Evolutionary conservation across 2,888 invertebrate species (phyloP).

Genomic region (Ichneumon xanthorius): DNA sequence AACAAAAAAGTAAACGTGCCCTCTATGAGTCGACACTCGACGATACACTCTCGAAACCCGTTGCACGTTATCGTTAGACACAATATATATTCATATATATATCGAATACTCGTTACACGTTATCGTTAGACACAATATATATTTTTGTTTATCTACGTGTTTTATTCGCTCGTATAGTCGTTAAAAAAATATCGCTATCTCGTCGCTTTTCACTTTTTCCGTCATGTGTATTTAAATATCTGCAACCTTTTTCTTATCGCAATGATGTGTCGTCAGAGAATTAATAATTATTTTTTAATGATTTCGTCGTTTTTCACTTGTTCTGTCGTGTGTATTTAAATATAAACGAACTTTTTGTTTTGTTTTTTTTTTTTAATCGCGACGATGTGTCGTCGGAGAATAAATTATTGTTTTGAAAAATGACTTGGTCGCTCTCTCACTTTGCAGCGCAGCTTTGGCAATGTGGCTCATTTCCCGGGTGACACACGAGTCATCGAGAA

Average conservation of each 20-base stretch:
- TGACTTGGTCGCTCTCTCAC: constrained; percentile 53
- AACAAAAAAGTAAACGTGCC: not conserved
- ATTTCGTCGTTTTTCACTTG: constrained; percentile 46
- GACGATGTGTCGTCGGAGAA: no score
- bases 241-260: not conserved
- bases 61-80: not conserved
- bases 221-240: not conserved
- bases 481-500: constrained; percentile 45
- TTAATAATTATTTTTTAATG: not conserved
- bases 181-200: not conserved
- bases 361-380: not conserved
- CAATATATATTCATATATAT: not conserved
- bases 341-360: not conserved
- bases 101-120: not conserved
- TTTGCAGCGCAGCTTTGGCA: constrained; percentile 63
- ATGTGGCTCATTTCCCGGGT: constrained; percentile 66
- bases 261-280: not conserved
- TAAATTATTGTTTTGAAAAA: constrained; percentile 4
- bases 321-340: not conserved
- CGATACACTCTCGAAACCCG: not conserved
- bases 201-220: constrained; percentile 54
- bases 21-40: not conserved
- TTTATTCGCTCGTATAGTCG: not conserved
- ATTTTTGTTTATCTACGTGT: not conserved
- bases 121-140: not conserved